Conservation (phyloP, 1,140 invertebrate genomes). For the Zophobas atratus region DNA sequence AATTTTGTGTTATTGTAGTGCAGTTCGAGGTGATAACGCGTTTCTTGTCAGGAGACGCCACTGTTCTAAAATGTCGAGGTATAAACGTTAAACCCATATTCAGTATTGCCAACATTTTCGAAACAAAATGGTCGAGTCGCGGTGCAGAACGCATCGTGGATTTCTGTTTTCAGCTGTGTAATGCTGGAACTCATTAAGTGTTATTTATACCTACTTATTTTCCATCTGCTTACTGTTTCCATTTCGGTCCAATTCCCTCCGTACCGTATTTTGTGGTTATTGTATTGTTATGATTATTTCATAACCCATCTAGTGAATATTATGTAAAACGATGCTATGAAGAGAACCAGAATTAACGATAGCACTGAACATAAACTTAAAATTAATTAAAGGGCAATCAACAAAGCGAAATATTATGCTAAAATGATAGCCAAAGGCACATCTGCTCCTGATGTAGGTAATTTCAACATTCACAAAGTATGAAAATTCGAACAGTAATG, state of each 20-base stretch:
- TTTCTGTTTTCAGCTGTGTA: no score
- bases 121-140: no score
- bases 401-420: constrained; percentile 21
- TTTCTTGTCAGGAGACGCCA: no score
- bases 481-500: not conserved
- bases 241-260: not conserved
- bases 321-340: constrained; percentile 20
- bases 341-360: constrained; percentile 31
- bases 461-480: constrained; percentile 24
- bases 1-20: not conserved
- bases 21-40: not conserved
- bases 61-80: no score
- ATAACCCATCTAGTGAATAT: constrained; percentile 3
- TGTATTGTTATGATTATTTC: constrained; percentile 39
- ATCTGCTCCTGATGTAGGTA: constrained; percentile 5
- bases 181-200: no score
- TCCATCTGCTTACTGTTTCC: not conserved
- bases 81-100: no score
- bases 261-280: constrained; percentile 19
- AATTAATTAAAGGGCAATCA: constrained; percentile 38
- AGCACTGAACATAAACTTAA: constrained; percentile 34
- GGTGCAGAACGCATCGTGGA: no score
- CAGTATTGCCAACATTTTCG: no score
- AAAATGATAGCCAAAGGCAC: constrained; percentile 13
- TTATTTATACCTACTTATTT: no score